Conservation (phyloP, 1,140 invertebrate species). For the Brachionus asplanchnoidis region DNA sequence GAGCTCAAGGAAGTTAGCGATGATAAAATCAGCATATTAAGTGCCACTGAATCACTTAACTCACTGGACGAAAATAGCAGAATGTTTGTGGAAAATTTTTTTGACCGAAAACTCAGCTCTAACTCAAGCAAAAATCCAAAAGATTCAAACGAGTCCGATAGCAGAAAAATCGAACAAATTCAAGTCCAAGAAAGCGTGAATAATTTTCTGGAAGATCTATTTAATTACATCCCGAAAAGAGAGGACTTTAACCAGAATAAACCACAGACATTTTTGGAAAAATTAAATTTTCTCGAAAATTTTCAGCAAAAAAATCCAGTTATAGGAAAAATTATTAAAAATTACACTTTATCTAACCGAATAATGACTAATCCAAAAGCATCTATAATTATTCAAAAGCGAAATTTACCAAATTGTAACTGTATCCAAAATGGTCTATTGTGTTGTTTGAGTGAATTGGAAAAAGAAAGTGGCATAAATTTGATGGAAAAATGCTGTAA, state of each 20-base stretch:
- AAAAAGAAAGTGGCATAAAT: background rate
- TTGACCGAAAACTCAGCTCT: background rate
- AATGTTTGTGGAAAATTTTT: conserved; percentile 28
- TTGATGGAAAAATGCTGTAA: background rate
- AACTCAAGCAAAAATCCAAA: background rate
- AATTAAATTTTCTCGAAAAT: background rate
- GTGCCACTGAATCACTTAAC: background rate
- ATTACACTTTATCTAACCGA: background rate
- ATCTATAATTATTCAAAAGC: background rate
- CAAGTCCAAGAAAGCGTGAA: background rate
- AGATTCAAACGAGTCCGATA: background rate
- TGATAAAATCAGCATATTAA: background rate
- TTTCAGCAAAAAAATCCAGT: background rate
- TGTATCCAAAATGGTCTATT: background rate
- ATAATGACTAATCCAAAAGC: background rate
- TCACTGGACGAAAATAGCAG: background rate
- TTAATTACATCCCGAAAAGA: background rate
- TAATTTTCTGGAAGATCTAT: background rate
- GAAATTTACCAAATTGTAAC: background rate
- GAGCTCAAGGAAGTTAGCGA: background rate
- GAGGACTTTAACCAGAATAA: background rate
- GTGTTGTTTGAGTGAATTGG: background rate
- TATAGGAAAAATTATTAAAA: background rate
- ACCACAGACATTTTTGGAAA: background rate
- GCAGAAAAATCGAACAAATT: background rate